Evolutionary conservation across 1,140 invertebrate genomes (phyloP), one percentile per base, ranked within the genome.

Genomic region (Diploscapter pachys): DNA sequence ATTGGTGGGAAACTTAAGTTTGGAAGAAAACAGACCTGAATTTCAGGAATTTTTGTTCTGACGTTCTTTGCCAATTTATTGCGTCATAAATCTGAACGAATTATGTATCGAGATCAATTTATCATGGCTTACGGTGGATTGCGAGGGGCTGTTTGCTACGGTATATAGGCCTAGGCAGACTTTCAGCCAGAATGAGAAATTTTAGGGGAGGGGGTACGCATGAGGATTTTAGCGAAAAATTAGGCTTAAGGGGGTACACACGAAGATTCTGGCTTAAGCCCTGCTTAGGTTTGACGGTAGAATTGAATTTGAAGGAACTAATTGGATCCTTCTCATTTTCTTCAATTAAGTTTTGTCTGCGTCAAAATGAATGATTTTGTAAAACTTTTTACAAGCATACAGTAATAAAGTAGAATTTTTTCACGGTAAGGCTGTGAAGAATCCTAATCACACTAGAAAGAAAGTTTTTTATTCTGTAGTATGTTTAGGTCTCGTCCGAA

Each of bases 71-170:
- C 52, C 51, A 75, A 70, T 13, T 48, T 53, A 3, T 50, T 82
- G 6, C 71, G 83, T 5, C 88, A 89, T 4, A 78, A 81, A 50
- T 13, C 31, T 48, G 59, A 71, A 86, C 90, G 91, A 78, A 89
- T 93, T 78, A 93, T 93, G 84, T 91, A 90, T 81, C 93, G 95
- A 66, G 96, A 99, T 87, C 96, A 97, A 87, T 97, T 99, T 86
- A 94, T 99, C 31, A 98, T 99, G 94, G 93, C 93, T 2, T 98
- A 98, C 86, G 96, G 96, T 78, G 96, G 94, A 62, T 88, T 99
- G 62, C 89, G 96, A 79, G 96, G 96, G 52, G 95, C 96, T 50
- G 95, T 98, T 13, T 95, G 96, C 55, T 98, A 98, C 86, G 78
- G 78, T 72, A 4, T 88, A 87, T 81, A 85, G 86, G 78, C 81